A percentile compares a stretch with the other conserved stretches of the same genome.
Conservation (phyloP, 1,140 invertebrate genomes). For the Bombus vancouverensis region DNA sequence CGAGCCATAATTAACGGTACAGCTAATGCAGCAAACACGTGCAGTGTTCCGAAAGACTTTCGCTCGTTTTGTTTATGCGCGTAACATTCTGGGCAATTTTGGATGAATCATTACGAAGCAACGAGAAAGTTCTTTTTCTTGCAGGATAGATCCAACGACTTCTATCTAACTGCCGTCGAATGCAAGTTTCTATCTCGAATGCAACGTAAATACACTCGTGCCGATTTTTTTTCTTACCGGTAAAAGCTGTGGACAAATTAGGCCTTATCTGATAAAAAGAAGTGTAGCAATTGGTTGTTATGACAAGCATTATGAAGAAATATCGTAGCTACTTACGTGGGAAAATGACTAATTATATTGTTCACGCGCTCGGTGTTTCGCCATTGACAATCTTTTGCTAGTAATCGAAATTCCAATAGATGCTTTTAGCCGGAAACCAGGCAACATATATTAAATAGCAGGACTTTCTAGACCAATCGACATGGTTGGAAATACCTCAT, state of each 20-base stretch:
- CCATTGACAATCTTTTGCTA: conserved; percentile 5
- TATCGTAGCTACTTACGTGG: background rate
- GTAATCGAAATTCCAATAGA: conserved; percentile 35
- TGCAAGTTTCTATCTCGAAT: background rate
- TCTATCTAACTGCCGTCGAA: background rate
- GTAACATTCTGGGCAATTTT: conserved; percentile 2
- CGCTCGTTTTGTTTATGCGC: background rate
- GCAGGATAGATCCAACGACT: background rate
- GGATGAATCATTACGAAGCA: conserved; percentile 4
- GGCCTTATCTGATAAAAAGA: background rate
- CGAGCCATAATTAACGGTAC: background rate
- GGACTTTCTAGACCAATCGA: conserved; percentile 18
- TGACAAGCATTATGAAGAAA: conserved; percentile 9
- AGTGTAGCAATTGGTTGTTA: background rate
- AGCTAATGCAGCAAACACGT: background rate
- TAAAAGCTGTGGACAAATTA: background rate
- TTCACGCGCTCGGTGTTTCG: background rate
- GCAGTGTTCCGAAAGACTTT: background rate
- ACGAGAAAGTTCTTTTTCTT: background rate
- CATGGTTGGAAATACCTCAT: conserved; percentile 4
- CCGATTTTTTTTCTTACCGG: background rate
- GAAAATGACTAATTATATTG: conserved; percentile 42
- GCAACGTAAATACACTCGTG: background rate
- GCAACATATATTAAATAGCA: conserved; percentile 46
- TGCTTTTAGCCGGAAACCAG: conserved; percentile 39